Conservation (phyloP, 2,888 invertebrate species). For the Caenorhabditis uteleia region DNA sequence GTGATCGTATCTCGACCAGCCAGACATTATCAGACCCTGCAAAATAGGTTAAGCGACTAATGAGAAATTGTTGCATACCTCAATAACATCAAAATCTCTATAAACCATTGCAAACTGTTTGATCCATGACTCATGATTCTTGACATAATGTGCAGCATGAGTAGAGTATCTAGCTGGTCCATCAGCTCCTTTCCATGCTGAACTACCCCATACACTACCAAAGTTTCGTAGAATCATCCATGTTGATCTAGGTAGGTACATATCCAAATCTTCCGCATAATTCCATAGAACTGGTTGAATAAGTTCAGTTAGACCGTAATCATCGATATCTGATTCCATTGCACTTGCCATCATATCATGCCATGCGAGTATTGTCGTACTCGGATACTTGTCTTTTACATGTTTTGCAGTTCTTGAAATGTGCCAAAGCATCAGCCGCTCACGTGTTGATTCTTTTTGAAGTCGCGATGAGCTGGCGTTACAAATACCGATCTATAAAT, state of each 20-base stretch:
- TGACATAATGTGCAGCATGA: conserved; percentile 72
- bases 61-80: conserved; percentile 69
- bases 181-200: conserved; percentile 78
- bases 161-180: conserved; percentile 71
- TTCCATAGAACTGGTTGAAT: conserved; percentile 68
- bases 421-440: conserved; percentile 62
- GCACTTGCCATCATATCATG: conserved; percentile 67
- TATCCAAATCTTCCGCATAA: conserved; percentile 67
- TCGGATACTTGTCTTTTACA: conserved; percentile 48
- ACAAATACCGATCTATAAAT: conserved; percentile 60
- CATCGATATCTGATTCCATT: conserved; percentile 53
- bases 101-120: conserved; percentile 66
- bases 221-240: conserved; percentile 76
- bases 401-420: conserved; percentile 59
- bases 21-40: conserved; percentile 71
- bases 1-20: conserved; percentile 73
- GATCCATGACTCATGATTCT: conserved; percentile 72
- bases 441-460: conserved; percentile 33
- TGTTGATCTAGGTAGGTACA: conserved; percentile 69
- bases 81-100: conserved; percentile 59
- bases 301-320: conserved; percentile 49
- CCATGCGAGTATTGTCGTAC: conserved; percentile 67
- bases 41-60: conserved; percentile 63
- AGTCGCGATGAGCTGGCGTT: conserved; percentile 47
- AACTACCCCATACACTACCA: conserved; percentile 79